phyloP scores from a whole-genome alignment of 2,888 invertebrate species.

The Mystacides longicornis region DNA sequence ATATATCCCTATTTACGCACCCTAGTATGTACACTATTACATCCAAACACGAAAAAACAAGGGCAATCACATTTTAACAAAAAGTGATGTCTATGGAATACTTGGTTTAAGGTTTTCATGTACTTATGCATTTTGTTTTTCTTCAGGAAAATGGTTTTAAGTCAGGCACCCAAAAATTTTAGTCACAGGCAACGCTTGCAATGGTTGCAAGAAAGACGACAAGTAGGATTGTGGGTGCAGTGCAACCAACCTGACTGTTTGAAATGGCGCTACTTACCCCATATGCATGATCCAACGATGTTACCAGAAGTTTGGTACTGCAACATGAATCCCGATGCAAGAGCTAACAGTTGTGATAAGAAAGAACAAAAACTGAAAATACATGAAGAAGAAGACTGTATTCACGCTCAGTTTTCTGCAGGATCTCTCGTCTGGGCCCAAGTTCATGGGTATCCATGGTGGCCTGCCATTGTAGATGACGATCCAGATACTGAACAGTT shows the following conservation, averaged over 20 bases:
- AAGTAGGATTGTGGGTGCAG: constrained; percentile 50
- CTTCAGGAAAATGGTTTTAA: constrained; percentile 5
- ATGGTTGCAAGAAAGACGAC: constrained; percentile 46
- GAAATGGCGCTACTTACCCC: constrained; percentile 50
- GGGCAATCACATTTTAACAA: no score
- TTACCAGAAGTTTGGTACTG: constrained; percentile 58
- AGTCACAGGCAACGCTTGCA: constrained; percentile 36
- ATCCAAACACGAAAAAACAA: no score
- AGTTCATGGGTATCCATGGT: constrained; percentile 57
- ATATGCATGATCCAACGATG: constrained; percentile 49
- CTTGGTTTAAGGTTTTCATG: no score
- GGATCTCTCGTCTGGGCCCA: constrained; percentile 63
- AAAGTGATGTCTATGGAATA: no score
- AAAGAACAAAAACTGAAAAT: constrained; percentile 42
- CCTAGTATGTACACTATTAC: no score
- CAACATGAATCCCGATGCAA: constrained; percentile 48
- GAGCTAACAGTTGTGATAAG: constrained; percentile 43
- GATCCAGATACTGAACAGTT: constrained; percentile 55
- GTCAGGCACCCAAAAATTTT: constrained; percentile 23
- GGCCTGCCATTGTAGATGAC: constrained; percentile 67
- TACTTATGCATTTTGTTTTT: neutral
- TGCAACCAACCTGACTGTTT: constrained; percentile 48
- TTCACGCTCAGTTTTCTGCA: constrained; percentile 52
- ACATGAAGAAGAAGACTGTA: constrained; percentile 46
- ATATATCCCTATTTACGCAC: no score